Evolutionary conservation across 2,888 invertebrate species (phyloP), one percentile per base, ranked within the genome.

Genomic region (Rugalucina vietnamica): DNA sequence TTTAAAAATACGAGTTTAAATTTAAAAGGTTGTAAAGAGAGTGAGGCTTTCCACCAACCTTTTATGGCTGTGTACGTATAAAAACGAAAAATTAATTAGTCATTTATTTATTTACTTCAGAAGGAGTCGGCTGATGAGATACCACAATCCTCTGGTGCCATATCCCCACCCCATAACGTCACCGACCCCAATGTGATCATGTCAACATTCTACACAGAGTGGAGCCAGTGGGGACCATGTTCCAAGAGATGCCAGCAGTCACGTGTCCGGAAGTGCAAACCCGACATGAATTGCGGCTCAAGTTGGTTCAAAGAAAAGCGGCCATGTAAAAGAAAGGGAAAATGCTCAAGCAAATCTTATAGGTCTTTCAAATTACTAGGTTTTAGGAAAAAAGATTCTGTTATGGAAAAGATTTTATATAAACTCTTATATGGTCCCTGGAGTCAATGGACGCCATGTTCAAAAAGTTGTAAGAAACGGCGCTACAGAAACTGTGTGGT

Each of bases 381-480:
- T 29, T 86, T 91, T 65, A 88, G 90, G 70, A 88, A 89, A 43
- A 88, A 86, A 43, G 91, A 92, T 81, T 87, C 90, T 65, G 76
- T 90, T 37, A 91, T 92, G 71, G 92, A 92, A 69, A 90, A 93
- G 54, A 88, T 93, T 49, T 84, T 94, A 27, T 93, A 93, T 85
- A 92, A 93, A 80, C 86, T 92, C 4, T 88, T 95, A 71, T 95
- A 95, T 89, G 93, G 94, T 2, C 89, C 93, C 0, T 98, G 98
- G 98, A 97, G 97, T 54, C 95, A 96, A 39, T 98, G 98, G 98
- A 97, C 97, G 0, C 95, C 96, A 18, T 98, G 98, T 93, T 97
- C 97, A 0, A 96, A 96, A 85, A 96, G 96, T 88, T 98, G 98
- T 94, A 97, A 97, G 27, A 98, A 98, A 1, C 96, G 97, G 50